Conservation (phyloP, 2,113 vertebrate genomes). For the Odocoileus hemionus region DNA sequence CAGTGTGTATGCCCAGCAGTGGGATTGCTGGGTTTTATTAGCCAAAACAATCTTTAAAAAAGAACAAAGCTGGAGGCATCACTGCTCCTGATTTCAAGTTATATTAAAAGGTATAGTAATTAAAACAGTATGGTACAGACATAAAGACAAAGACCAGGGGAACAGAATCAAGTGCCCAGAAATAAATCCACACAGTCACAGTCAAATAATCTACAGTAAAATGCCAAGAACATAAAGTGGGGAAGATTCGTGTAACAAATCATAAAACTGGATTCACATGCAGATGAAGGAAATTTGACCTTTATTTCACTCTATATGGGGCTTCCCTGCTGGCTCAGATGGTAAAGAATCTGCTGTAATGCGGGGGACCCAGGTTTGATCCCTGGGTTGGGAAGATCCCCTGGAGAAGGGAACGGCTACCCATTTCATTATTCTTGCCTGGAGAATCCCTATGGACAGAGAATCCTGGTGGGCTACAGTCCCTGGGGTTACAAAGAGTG, state of each 20-base stretch:
- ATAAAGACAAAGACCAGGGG: background rate
- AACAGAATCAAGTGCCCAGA: background rate
- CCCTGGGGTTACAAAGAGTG: background rate
- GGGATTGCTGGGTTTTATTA: background rate
- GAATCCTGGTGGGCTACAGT: background rate
- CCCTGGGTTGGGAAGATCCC: background rate
- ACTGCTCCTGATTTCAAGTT: background rate
- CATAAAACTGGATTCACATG: background rate
- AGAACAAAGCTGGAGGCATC: background rate
- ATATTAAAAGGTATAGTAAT: background rate
- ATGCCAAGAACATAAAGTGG: background rate
- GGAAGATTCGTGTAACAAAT: background rate
- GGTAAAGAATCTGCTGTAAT: background rate
- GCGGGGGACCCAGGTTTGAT: background rate
- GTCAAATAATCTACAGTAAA: background rate
- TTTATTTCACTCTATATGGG: background rate
- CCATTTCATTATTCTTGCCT: background rate
- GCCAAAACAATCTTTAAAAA: background rate
- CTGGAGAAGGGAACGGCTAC: background rate
- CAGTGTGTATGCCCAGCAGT: background rate
- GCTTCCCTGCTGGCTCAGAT: background rate
- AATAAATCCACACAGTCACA: background rate
- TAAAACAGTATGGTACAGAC: background rate
- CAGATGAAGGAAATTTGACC: background rate
- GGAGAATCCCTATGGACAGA: background rate